Base-by-base conservation (phyloP, 1,140 invertebrate genomes). In the Lanistes nyassanus region DNA sequence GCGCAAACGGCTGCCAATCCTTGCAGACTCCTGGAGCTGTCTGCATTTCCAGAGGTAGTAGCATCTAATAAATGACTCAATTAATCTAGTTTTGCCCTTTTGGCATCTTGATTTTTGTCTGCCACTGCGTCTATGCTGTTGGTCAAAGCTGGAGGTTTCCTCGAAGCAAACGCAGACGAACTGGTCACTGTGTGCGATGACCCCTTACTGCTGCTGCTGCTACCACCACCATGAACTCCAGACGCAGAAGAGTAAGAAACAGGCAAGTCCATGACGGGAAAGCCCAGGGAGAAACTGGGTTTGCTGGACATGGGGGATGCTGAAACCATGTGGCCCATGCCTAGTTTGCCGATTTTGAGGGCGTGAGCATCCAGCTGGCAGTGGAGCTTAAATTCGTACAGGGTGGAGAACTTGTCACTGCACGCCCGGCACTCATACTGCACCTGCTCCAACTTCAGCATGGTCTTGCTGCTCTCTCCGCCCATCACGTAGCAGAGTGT, bases 371-470 rank as follows among this genome's bases (percentile, higher is more conserved):
- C 91, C 39, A 90, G 90, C 51, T 94, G 93, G 55, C 92, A 92
- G 88, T 95, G 94, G 34, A 91, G 90, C 67, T 93, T 92, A 85
- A 93, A 93, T 56, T 94, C 90, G 34, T 85, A 76, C 34, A 88
- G 76, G 6, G 88, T 89, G 19, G 88, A 86, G 56, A 87, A 85
- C 78, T 92, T 92, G 31, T 91, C 92, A 86, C 68, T 87, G 88
- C 94, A 95, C 3, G 91, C 82, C 71, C 91, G 91, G 85, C 94
- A 95, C 81, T 94, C 93, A 81, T 93, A 93, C 65, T 93, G 92
- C 11, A 91, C 90, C 83, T 90, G 88, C 75, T 89, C 88, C 26
- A 90, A 81, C 72, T 89, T 90, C 47, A 90, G 78, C 26, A 87
- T 86, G n/a, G 84, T 81, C 60, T 88, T 87, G 19, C 82, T 76